These are phyloP conservation scores for Patella caerulea DNA, from an alignment of 2,888 invertebrate species.

Conservation along the genomic window DNA sequence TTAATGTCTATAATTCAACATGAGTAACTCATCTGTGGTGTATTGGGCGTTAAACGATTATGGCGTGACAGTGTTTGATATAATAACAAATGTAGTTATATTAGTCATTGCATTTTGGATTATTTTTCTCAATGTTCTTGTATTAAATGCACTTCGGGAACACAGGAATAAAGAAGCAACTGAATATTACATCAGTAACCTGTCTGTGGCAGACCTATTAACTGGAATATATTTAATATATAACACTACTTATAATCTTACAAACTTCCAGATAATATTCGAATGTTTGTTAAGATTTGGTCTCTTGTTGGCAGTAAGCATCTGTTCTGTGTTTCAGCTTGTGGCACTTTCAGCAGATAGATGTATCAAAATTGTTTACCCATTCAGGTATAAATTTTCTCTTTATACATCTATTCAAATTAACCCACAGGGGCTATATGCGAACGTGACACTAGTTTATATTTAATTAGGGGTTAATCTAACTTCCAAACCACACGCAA, in stretches of 20 bases:
- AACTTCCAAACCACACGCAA: too few species aligned
- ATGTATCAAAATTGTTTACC: background rate
- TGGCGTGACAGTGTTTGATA: slow-evolving; percentile 1
- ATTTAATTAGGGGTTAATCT: too few species aligned
- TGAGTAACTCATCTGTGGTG: slow-evolving; percentile 1
- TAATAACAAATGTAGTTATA: background rate
- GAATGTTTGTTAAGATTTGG: slow-evolving; percentile 5
- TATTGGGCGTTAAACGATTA: slow-evolving; percentile 1
- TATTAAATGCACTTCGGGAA: background rate
- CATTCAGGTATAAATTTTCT: background rate
- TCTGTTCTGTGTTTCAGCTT: background rate
- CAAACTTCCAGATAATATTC: background rate
- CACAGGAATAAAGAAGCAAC: background rate
- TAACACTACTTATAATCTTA: background rate
- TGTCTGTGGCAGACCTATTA: background rate
- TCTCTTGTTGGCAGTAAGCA: background rate
- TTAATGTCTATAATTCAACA: background rate
- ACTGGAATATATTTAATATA: background rate
- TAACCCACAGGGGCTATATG: too few species aligned
- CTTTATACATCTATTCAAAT: too few species aligned
- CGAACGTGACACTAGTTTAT: too few species aligned
- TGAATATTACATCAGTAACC: background rate
- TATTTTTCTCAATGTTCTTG: background rate
- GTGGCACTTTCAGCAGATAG: background rate
- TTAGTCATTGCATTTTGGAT: background rate